Base-by-base conservation (phyloP, 2,888 invertebrate genomes). In the Tachina lurida region DNA sequence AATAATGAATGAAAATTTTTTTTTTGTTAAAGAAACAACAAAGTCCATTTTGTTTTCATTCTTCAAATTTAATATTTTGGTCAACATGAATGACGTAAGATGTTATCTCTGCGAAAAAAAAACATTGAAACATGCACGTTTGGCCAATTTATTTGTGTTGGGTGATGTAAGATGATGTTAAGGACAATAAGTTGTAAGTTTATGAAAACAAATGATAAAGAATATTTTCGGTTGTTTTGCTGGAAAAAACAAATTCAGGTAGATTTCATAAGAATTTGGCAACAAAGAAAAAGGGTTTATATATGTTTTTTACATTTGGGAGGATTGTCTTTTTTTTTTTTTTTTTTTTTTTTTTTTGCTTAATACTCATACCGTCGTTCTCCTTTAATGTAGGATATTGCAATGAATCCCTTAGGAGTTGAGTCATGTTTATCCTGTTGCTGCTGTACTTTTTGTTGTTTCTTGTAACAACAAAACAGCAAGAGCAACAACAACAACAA, bases 381-480 rank as follows among this genome's bases (percentile, higher is more conserved):
- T 43, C 43, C 9, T 52, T 60, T 71, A 31, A 68, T 67, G 12
- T 1, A 45, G 12, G 52, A 17, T 56, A 39, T 52, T 17, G 10
- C 43, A 41, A 76, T 17, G 31, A 65, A 45, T 67, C 75, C 71
- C 86, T 67, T 9, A 71, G 65, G 74, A 83, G 41, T 47, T 74
- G 73, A 81, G 22, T 82, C 74, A 74, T 83, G 10, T 75, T 79
- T 83, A 62, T 83, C 79, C 85, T 86, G 85, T 86, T 86, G 84
- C 83, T 83, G 84, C 86, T 86, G 86, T 86, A 86, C 86, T 83
- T 86, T 86, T 84, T 71, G 62, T 67, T 76, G 4, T 58, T n/a
- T 31, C 13, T 41, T 41, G 49, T n/a, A 56, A 31, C 31, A 31
- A 31, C 31, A 31, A 31, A n/a, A 31, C 2, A 31, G 31, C 4